Evolutionary conservation across 2,797 vertebrate species (phyloP).

Genomic region (Macropus fuliginosus): DNA sequence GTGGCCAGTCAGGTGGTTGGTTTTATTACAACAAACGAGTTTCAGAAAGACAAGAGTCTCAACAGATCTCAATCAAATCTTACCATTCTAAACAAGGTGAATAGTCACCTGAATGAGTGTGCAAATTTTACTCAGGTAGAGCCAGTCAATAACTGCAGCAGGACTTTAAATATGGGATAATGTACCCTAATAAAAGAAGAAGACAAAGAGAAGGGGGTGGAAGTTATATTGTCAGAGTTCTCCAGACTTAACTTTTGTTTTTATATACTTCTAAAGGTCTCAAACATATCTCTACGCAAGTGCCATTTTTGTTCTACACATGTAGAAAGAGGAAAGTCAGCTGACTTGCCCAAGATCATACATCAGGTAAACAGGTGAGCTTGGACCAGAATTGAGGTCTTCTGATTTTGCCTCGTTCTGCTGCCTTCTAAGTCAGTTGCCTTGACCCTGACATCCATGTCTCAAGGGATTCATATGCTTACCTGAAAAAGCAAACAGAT

Average conservation of each 20-base stretch:
- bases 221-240: constrained; percentile 29
- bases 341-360: not conserved
- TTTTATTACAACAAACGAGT: constrained; percentile 22
- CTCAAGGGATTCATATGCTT: not conserved
- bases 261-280: not conserved
- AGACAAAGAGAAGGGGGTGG: not conserved
- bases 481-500: not conserved
- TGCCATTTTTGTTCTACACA: not conserved
- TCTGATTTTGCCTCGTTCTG: accelerated
- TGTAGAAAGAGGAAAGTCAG: not conserved
- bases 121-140: constrained; percentile 51
- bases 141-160: constrained; percentile 43
- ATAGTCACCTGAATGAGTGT: constrained; percentile 42
- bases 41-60: constrained; percentile 17
- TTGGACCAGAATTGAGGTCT: not conserved
- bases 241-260: constrained; percentile 8
- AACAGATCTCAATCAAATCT: constrained; percentile 50
- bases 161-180: constrained; percentile 36
- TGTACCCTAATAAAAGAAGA: constrained; percentile 40
- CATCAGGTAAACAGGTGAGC: not conserved
- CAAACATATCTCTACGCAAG: not conserved
- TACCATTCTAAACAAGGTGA: constrained; percentile 49
- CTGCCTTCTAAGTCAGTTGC: not conserved
- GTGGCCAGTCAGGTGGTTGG: not conserved
- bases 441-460: not conserved